Conservation (phyloP, 92 coral and sea anemone genomes). For the Diadumene lineata region DNA sequence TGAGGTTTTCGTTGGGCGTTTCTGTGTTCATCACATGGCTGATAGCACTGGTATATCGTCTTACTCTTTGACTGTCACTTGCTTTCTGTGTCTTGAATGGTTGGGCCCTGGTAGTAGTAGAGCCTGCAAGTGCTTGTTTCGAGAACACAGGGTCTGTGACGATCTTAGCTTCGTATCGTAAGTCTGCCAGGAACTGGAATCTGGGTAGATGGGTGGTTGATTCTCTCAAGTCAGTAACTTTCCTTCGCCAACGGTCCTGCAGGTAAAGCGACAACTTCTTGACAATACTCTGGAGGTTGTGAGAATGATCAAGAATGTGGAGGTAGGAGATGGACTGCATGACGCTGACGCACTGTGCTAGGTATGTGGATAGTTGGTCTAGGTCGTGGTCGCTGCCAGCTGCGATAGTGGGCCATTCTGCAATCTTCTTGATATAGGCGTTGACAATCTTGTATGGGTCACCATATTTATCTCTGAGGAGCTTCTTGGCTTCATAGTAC, state of each 20-base stretch:
- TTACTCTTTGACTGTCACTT: conserved; percentile 1
- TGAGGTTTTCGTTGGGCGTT: background rate
- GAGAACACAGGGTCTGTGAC: conserved; percentile 52
- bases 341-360: conserved; percentile 38
- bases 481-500: conserved; percentile 41
- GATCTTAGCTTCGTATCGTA: background rate
- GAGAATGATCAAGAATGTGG: conserved; percentile 37
- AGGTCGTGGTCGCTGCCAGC: conserved; percentile 23
- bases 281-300: conserved; percentile 42
- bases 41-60: background rate
- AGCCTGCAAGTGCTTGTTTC: conserved; percentile 32
- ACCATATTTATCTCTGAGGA: conserved; percentile 47
- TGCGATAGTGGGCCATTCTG: conserved; percentile 29
- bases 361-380: conserved; percentile 38
- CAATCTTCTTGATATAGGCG: conserved; percentile 38
- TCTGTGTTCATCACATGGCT: background rate
- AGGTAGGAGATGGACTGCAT: conserved; percentile 31
- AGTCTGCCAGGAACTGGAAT: conserved; percentile 15
- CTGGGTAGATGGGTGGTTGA: background rate
- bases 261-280: conserved; percentile 29
- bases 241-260: conserved; percentile 43
- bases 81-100: conserved; percentile 1
- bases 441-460: conserved; percentile 52
- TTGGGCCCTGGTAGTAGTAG: background rate
- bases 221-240: conserved; percentile 5